These are phyloP conservation scores for Leucopternis melanops DNA, from an alignment of 2,113 vertebrate species.

Conservation along the genomic window DNA sequence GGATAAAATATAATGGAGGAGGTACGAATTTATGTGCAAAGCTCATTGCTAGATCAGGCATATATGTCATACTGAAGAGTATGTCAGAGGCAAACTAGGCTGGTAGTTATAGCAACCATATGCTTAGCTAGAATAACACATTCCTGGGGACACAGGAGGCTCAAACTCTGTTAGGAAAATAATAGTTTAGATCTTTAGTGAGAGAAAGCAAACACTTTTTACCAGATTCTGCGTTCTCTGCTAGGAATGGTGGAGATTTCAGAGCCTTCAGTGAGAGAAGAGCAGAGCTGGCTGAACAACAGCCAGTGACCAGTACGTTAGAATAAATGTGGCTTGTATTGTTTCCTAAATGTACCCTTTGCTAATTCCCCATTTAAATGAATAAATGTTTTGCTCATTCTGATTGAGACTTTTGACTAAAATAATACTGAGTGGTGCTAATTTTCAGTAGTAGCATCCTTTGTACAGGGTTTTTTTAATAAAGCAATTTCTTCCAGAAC, in stretches of 20 bases:
- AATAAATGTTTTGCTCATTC: neutral
- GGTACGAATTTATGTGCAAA: neutral
- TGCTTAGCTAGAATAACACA: neutral
- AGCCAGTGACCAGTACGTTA: rapidly evolving
- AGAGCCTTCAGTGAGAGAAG: neutral
- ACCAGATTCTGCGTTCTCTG: neutral
- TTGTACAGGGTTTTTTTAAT: neutral
- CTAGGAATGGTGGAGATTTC: neutral
- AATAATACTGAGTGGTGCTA: rapidly evolving
- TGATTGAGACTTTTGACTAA: neutral
- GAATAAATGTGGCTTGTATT: neutral
- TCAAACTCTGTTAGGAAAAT: neutral
- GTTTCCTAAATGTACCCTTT: neutral
- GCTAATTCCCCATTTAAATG: neutral
- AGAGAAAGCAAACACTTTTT: neutral
- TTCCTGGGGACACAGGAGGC: neutral
- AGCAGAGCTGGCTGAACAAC: neutral
- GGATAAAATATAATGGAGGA: neutral
- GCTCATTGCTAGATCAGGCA: neutral
- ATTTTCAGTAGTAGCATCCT: neutral
- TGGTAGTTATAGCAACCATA: neutral
- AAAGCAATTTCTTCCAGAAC: neutral
- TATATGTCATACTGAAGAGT: neutral
- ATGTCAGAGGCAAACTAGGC: neutral
- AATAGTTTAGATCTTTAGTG: rapidly evolving